Base-by-base conservation (phyloP, 2,888 invertebrate genomes). In the Pteria penguin region DNA sequence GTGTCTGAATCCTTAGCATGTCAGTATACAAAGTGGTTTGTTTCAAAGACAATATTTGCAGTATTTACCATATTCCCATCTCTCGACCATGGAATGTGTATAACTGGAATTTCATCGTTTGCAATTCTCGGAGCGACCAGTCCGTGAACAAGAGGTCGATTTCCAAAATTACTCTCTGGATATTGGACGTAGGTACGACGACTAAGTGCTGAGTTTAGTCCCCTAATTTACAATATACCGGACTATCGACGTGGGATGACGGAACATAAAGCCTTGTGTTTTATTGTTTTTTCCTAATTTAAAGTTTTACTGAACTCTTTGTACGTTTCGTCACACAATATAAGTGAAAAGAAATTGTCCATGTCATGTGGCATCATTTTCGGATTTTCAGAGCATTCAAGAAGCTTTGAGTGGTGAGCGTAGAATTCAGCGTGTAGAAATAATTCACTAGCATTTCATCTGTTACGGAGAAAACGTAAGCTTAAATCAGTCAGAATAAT, bases 21-120 rank as follows among this genome's bases (percentile, higher is more conserved):
- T n/a, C 18, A 61, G 14, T 27, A 22, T 24, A 58, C 58, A 58
- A 58, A 58, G 58, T 58, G 58, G 11, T 58, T 61, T 29, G 29
- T 29, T 22, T 61, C 31, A 61, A 61, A 61, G 32, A 32, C 29
- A 31, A 61, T 22, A 61, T 61, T 60, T 61, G 31, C 22, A 32
- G n/a, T 61, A 22, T 61, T 61, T n/a, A 32, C 61, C 31, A 61
- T 32, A 61, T 61, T 61, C 22, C 61, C 61, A 31, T 61, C 11
- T 61, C 61, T 61, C n/a, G 29, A 61, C 31, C 31, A 31, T 5
- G 32, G n/a, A 61, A 32, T n/a, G 31, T n/a, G n/a, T n/a, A n/a
- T n/a, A n/a, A n/a, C n/a, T n/a, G n/a, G n/a, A 32, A 32, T 32
- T 32, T 29, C 60, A 32, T n/a, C n/a, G 31, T n/a, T 2, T 18